Evolutionary conservation across 2,797 vertebrate species (phyloP).

Genomic region (Sus cebifrons): DNA sequence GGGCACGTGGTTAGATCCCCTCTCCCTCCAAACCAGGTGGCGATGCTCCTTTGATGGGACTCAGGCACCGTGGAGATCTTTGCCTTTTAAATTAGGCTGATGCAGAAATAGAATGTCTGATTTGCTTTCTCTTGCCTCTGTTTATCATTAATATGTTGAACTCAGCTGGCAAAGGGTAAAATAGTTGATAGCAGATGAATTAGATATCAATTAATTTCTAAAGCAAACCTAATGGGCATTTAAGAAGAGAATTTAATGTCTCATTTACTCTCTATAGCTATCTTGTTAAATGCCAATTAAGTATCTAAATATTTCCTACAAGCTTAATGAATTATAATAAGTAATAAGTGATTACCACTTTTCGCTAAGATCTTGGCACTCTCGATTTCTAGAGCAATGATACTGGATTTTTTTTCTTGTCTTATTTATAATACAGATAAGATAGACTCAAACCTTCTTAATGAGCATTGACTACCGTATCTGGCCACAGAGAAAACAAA

Average conservation of each 20-base stretch:
- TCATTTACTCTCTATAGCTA: conserved; percentile 91
- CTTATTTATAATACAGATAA: conserved; percentile 66
- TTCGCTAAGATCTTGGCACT: conserved; percentile 82
- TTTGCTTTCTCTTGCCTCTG: conserved; percentile 45
- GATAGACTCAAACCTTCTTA: conserved; percentile 55
- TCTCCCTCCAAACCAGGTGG: background rate
- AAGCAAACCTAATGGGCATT: conserved; percentile 91
- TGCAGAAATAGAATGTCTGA: background rate
- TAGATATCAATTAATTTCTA: conserved; percentile 92
- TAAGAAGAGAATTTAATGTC: conserved; percentile 93
- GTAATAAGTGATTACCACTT: conserved; percentile 89
- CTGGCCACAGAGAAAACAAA: conserved; percentile 63
- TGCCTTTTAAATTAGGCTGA: conserved; percentile 47
- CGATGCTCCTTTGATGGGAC: background rate
- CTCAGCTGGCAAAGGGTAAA: conserved; percentile 83
- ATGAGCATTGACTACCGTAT: conserved; percentile 63
- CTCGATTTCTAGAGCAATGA: conserved; percentile 77
- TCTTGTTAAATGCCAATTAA: conserved; percentile 93
- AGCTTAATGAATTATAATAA: conserved; percentile 92
- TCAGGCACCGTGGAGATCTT: background rate
- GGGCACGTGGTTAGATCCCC: background rate
- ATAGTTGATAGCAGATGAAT: conserved; percentile 90
- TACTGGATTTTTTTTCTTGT: conserved; percentile 71
- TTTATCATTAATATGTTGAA: conserved; percentile 81
- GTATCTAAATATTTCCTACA: conserved; percentile 93